Base-by-base conservation (phyloP, 2,888 invertebrate genomes). In the Thereva nobilitata region DNA sequence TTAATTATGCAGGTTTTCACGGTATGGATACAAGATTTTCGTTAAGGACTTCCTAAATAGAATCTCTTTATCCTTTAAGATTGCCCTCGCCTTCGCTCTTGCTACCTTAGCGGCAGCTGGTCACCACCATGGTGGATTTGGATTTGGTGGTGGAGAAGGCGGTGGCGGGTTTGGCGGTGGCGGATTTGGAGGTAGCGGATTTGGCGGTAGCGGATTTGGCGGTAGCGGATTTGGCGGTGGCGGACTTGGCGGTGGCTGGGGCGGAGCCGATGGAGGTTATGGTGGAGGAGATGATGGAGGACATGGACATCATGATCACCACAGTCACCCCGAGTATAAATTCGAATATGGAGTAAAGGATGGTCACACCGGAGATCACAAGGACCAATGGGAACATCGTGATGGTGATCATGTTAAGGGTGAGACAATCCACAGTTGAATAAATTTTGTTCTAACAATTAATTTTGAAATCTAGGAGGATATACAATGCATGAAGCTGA, bases 401-500 rank as follows among this genome's bases (percentile, higher is more conserved):
- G 82, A 84, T 72, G 84, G 84, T 23, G 84, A 83, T 72, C 75
- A 77, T 67, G 84, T 84, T 5, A 84, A 84, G 70, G 79, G 79
- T 75, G 45, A 57, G 52, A 2, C 1, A 52, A 5, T 2, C n/a
- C 35, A 6, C 3, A 7, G 37, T 42, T 44, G 42, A 5, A 9
- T 4, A 7, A 40, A 9, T 40, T 10, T 41, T 44, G 38, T 12
- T 49, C n/a, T 23, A 34, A 9, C 9, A n/a, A 12, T 5, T 56
- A 23, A 56, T 2, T 7, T 4, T 5, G 40, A 54, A 38, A 8
- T 10, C 5, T 56, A 76, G 76, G 76, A 52, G 75, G 76, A 57
- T 89, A 89, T 76, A 88, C 88, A 72, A 81, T 89, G 23, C 76
- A 89, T 55, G 88, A 89, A 77, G 85, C 88, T 42, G 89, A 88